A percentile compares a stretch with the other conserved stretches of the same genome.
phyloP scores from a whole-genome alignment of 2,113 vertebrate genomes.

The Planiliza haematocheilus region DNA sequence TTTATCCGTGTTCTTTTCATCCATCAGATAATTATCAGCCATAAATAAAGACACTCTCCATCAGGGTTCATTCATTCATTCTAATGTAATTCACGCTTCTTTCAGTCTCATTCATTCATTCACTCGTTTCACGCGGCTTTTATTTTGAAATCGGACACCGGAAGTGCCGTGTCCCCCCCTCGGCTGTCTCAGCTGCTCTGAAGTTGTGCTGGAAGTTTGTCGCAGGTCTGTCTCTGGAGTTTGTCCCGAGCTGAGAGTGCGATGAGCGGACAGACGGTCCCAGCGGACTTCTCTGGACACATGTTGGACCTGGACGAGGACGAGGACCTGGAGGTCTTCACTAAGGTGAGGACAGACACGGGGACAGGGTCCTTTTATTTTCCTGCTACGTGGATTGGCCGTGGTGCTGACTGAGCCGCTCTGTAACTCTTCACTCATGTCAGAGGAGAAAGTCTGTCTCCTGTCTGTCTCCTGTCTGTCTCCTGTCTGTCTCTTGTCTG shows the following conservation, averaged over 20 bases:
- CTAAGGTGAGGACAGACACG: constrained; percentile 73
- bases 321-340: constrained; percentile 87
- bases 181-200: neutral
- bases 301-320: constrained; percentile 85
- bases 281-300: constrained; percentile 70
- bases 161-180: neutral
- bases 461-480: too few relatives aligned
- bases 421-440: too few relatives aligned
- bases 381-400: constrained; percentile 49
- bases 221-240: constrained; percentile 25
- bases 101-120: too few relatives aligned
- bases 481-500: too few relatives aligned
- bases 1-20: too few relatives aligned
- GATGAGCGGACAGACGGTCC: constrained; percentile 61
- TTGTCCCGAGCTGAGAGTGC: neutral
- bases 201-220: constrained; percentile 52
- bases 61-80: too few relatives aligned
- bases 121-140: neutral
- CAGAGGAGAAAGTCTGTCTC: too few relatives aligned
- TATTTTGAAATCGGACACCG: constrained; percentile 11
- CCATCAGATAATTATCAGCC: too few relatives aligned
- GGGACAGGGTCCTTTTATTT: too few relatives aligned
- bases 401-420: too few relatives aligned
- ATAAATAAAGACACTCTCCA: too few relatives aligned
- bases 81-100: too few relatives aligned